phyloP scores from a whole-genome alignment of 2,113 vertebrate genomes.

The Salvelinus namaycush region DNA sequence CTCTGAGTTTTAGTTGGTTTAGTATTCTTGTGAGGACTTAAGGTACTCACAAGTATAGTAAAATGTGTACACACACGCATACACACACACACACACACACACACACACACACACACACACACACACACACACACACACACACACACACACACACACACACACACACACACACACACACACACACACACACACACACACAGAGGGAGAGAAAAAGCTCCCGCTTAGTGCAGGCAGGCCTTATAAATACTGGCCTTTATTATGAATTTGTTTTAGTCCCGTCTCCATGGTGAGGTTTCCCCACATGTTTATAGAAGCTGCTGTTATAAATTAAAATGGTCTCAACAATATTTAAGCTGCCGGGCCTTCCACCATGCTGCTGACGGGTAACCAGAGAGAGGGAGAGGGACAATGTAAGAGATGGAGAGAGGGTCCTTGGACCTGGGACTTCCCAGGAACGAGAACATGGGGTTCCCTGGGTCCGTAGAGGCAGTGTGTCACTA shows the following conservation, averaged over 20 bases:
- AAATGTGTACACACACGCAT: neutral
- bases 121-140: too few relatives aligned
- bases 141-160: too few relatives aligned
- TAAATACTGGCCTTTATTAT: conserved; percentile 78
- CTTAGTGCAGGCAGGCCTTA: conserved; percentile 58
- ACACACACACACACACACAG: conserved; percentile 11
- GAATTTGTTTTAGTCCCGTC: conserved; percentile 80
- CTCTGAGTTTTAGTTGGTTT: too few relatives aligned
- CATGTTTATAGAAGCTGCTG: conserved; percentile 77
- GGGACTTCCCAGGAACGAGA: conserved; percentile 8
- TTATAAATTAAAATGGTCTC: conserved; percentile 80
- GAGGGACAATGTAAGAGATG: neutral
- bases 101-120: too few relatives aligned
- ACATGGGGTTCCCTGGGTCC: conserved; percentile 11
- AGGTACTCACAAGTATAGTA: too few relatives aligned
- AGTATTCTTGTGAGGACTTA: too few relatives aligned
- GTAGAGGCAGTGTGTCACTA: neutral
- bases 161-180: neutral
- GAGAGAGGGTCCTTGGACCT: neutral
- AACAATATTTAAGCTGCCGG: conserved; percentile 68
- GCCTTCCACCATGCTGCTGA: conserved; percentile 40
- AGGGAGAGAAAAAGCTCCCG: conserved; percentile 26
- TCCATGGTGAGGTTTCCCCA: conserved; percentile 79
- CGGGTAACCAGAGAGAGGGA: conserved; percentile 27
- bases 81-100: neutral